Conservation (phyloP, 2,888 invertebrate genomes). For the Drosophila tripunctata region DNA sequence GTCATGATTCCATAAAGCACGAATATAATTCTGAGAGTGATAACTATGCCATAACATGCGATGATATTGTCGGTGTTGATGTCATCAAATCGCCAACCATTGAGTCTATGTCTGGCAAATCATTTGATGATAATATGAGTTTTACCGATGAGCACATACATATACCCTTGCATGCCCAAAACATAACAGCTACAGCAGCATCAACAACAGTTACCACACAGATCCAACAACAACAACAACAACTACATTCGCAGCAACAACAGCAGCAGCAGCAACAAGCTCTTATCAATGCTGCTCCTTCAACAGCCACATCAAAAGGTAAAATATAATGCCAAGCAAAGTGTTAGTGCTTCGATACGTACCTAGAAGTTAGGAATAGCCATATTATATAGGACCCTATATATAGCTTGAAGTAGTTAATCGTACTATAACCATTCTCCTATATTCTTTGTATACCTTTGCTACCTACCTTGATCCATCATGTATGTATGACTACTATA, state of each 20-base stretch:
- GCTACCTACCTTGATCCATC: conserved; percentile 38
- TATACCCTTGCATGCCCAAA: conserved; percentile 76
- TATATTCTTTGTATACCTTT: conserved; percentile 56
- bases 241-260: conserved; percentile 52
- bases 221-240: conserved; percentile 54
- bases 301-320: conserved; percentile 67
- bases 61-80: conserved; percentile 82
- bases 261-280: conserved; percentile 51
- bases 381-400: conserved; percentile 13
- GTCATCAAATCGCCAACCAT: conserved; percentile 84
- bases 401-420: conserved; percentile 25
- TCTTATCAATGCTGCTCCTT: conserved; percentile 34
- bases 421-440: conserved; percentile 44
- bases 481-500: conserved; percentile 14
- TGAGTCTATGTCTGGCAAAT: conserved; percentile 84
- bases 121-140: conserved; percentile 84
- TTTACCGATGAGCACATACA: conserved; percentile 80
- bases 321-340: conserved; percentile 57
- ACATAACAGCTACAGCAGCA: conserved; percentile 58
- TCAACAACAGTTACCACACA: conserved; percentile 53
- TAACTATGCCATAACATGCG: conserved; percentile 84
- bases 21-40: conserved; percentile 84
- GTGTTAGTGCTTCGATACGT: conserved; percentile 34
- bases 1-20: conserved; percentile 62
- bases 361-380: conserved; percentile 33